phyloP scores from a whole-genome alignment of 35 echinoderm and acorn worm genomes.

The Diadema setosum region DNA sequence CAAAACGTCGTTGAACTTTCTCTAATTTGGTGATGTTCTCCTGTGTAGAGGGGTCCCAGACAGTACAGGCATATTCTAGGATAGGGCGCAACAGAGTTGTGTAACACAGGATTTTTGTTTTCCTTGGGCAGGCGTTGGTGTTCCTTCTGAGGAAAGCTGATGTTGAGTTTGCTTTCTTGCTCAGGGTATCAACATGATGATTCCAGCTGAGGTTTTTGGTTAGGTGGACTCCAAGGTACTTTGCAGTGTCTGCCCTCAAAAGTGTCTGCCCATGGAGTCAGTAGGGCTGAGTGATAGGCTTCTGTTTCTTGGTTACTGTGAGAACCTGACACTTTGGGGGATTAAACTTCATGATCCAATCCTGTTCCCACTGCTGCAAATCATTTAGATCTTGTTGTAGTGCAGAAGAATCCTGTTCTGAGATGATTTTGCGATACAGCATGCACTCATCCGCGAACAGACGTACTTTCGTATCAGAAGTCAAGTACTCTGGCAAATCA shows the following conservation, averaged over 20 bases:
- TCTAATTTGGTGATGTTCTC: not conserved
- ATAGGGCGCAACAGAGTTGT: not conserved
- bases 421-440: not conserved
- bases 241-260: not conserved
- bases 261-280: not conserved
- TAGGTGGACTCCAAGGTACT: conserved; percentile 4
- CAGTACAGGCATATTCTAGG: not conserved
- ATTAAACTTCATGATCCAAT: conserved; percentile 11
- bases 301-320: not conserved
- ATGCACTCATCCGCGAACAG: conserved; percentile 24
- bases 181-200: not conserved
- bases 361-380: conserved; percentile 2
- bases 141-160: not conserved
- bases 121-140: not conserved
- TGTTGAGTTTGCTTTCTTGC: not conserved
- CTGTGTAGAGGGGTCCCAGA: not conserved
- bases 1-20: conserved; percentile 9
- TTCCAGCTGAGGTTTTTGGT: not conserved
- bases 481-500: not conserved
- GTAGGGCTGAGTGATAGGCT: not conserved
- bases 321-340: not conserved
- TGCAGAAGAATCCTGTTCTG: not conserved
- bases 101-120: not conserved
- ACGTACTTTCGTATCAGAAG: not conserved
- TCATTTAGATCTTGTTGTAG: not conserved